Conservation (phyloP, 2,797 vertebrate genomes). For the Hybognathus amarus region DNA sequence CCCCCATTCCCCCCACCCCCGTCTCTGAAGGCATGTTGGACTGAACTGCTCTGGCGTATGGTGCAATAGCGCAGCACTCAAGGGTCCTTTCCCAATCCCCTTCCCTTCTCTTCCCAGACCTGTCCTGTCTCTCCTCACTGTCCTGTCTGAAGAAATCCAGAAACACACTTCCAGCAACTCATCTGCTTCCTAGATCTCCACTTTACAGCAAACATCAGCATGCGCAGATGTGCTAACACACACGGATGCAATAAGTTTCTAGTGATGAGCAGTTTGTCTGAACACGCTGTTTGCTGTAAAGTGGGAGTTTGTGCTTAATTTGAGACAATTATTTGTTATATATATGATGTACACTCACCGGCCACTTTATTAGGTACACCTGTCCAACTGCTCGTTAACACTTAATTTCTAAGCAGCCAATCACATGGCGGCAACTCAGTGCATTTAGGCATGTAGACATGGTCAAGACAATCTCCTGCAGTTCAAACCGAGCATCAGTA, state of each 20-base stretch:
- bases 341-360: no score
- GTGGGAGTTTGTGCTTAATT: neutral
- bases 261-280: neutral
- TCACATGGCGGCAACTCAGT: no score
- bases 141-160: neutral
- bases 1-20: no score
- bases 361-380: no score
- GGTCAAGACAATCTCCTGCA: no score
- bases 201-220: neutral
- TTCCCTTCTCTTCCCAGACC: neutral
- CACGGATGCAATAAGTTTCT: neutral
- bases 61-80: neutral
- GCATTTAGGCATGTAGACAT: no score
- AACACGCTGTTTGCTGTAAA: no score
- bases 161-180: neutral
- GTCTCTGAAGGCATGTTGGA: no score
- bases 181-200: neutral
- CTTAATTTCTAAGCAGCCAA: no score
- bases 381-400: no score
- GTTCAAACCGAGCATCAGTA: no score
- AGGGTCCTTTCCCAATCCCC: neutral
- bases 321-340: neutral
- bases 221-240: neutral
- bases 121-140: neutral
- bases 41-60: neutral